Evolutionary conservation across 2,113 vertebrate species (phyloP), one percentile per base, ranked within the genome.

Genomic region (Neodon shergylaensis): DNA sequence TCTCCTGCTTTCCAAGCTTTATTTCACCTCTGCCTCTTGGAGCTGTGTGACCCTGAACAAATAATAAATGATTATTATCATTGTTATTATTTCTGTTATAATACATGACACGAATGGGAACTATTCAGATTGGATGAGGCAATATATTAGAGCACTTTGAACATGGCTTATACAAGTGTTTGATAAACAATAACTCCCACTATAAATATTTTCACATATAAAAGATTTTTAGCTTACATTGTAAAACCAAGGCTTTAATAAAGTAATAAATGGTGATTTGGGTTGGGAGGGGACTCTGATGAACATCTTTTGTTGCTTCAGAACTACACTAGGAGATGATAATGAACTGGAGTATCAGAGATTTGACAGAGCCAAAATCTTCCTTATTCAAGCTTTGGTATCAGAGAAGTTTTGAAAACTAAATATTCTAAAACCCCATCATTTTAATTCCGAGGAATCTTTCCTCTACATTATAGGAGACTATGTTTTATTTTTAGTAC

Each of bases 401-500:
- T 73, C 28, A 96, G 24, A 94, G 44, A 97, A 73, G 36, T 2
- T 92, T 76, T 93, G 39, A 85, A 93, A 94, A 94, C 93, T 44
- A 95, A 92, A 90, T 7, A 96, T 44, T 26, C 26, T 22, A 28
- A 88, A 88, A 73, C 33, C 66, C 66, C 8, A 91, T 91, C 42
- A 31, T 83, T 92, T 96, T 90, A 70, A 88, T 91, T 82, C 78
- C 68, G 92, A 91, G 26, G 39, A 83, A 31, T 94, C 49, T 88
- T 39, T 17, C 33, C 74, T 94, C 61, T 91, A 70, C 94, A 79
- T 94, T 93, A 91, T 42, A 87, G 31, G 13, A 2, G 19, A 74
- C 31, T 92, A 8, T 92, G 74, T 42, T 52, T 84, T 88, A 90
- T 83, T 96, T 90, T 94, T 68, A 95, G 63, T 70, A 93, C 31